A percentile compares a stretch with the other conserved stretches of the same genome.
These are phyloP conservation scores for Rhinichthys osculus DNA, from an alignment of 2,797 vertebrate species.

Conservation along the genomic window DNA sequence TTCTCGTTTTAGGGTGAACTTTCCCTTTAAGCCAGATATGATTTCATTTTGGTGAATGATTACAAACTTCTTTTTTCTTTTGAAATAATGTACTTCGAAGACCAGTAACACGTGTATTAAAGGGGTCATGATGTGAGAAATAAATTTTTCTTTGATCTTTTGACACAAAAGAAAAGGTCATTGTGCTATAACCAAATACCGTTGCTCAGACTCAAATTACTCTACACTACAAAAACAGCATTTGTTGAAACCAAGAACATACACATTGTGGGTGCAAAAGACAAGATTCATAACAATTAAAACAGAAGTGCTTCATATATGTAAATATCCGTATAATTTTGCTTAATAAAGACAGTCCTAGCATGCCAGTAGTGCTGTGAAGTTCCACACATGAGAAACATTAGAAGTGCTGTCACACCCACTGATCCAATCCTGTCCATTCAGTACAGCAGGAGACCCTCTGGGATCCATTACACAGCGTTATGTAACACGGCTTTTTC, in stretches of 20 bases:
- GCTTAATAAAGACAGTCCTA: not conserved
- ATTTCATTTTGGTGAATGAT: not conserved
- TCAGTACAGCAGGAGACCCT: constrained; percentile 1
- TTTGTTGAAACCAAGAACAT: not conserved
- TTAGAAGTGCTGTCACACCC: constrained; percentile 5
- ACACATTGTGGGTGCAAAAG: not conserved
- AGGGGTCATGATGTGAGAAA: not conserved
- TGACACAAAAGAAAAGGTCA: not conserved
- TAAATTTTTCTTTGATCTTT: not conserved
- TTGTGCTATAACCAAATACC: not conserved
- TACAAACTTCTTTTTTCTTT: not conserved
- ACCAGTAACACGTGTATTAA: not conserved
- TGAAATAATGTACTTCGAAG: not conserved
- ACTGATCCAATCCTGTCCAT: not conserved
- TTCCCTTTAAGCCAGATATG: not conserved
- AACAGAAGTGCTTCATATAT: not conserved
- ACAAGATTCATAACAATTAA: not conserved
- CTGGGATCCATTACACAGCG: constrained; percentile 10
- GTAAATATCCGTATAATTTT: not conserved
- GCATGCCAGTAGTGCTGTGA: not conserved
- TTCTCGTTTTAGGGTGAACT: no score
- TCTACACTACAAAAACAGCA: not conserved
- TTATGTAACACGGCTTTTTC: constrained; percentile 15
- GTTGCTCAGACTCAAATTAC: not conserved
- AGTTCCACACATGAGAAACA: constrained; percentile 13